phyloP scores from a whole-genome alignment of 2,888 invertebrate genomes.

The Cephus rjabovi region DNA sequence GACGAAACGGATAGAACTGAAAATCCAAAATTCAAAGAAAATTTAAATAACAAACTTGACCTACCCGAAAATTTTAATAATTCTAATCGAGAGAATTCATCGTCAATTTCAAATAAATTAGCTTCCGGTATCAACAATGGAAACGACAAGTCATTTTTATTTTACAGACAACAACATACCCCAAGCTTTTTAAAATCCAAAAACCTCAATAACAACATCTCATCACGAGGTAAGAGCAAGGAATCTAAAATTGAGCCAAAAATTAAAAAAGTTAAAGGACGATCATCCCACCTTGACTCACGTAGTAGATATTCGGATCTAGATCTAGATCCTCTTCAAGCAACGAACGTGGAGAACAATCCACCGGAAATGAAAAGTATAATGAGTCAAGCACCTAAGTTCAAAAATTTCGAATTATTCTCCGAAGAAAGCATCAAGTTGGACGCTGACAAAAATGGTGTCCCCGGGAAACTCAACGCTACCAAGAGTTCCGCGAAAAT shows the following conservation, averaged over 20 bases:
- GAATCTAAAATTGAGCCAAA: neutral
- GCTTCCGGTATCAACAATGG: neutral
- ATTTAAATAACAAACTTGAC: neutral
- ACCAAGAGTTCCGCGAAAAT: neutral
- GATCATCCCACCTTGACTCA: neutral
- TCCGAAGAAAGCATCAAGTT: constrained; percentile 1
- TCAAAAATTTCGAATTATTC: neutral
- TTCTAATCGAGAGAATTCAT: neutral
- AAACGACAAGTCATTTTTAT: constrained; percentile 23
- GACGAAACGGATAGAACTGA: neutral
- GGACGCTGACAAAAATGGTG: neutral
- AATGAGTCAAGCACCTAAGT: neutral
- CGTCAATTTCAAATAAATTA: neutral
- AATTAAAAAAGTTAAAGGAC: neutral
- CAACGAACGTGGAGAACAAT: neutral
- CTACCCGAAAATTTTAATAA: neutral
- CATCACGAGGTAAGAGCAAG: neutral
- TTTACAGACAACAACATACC: constrained; percentile 11
- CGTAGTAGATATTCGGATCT: neutral
- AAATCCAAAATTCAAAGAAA: neutral
- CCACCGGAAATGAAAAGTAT: neutral
- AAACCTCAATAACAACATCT: neutral
- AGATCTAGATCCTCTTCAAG: neutral
- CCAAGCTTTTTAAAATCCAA: neutral
- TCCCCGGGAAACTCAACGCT: neutral